Percentiles rank a stretch among this genome's conserved stretches.
Evolutionary conservation across 2,797 vertebrate genomes (phyloP).

Genomic region (Scolopax bukidnonensis): DNA sequence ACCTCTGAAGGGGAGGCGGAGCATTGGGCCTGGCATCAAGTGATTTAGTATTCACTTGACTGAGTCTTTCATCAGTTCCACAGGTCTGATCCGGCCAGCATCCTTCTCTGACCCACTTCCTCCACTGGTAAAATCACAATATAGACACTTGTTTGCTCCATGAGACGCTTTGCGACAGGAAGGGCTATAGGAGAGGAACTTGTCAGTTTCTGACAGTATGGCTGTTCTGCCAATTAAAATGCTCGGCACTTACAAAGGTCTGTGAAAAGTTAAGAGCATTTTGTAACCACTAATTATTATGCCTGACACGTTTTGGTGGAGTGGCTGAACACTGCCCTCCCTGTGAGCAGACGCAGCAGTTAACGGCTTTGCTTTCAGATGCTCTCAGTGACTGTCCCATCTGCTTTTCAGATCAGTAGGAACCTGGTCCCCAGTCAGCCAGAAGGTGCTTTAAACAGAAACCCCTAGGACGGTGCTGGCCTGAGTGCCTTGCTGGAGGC

Average conservation of each 20-base stretch:
- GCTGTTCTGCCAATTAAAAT: conserved; percentile 27
- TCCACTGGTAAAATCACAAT: background rate
- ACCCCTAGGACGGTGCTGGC: background rate
- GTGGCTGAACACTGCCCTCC: background rate
- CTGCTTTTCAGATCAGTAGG: background rate
- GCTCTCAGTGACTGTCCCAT: background rate
- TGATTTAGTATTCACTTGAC: background rate
- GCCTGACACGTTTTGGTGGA: background rate
- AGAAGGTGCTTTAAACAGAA: background rate
- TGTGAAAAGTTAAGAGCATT: conserved; percentile 22
- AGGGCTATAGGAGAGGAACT: background rate
- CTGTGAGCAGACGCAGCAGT: background rate
- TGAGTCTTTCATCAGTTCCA: background rate
- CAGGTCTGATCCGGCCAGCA: background rate
- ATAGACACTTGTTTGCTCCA: background rate
- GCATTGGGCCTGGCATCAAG: background rate
- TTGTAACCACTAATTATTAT: conserved; percentile 38
- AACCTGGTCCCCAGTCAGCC: background rate
- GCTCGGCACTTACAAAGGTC: background rate
- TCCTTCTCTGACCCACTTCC: conserved; percentile 6
- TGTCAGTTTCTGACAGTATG: background rate
- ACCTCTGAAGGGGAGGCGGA: background rate
- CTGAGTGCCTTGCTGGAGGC: background rate
- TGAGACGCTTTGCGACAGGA: background rate
- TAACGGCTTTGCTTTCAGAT: background rate